Conservation (phyloP, 92 coral and sea anemone genomes). For the Scolanthus callimorphus region DNA sequence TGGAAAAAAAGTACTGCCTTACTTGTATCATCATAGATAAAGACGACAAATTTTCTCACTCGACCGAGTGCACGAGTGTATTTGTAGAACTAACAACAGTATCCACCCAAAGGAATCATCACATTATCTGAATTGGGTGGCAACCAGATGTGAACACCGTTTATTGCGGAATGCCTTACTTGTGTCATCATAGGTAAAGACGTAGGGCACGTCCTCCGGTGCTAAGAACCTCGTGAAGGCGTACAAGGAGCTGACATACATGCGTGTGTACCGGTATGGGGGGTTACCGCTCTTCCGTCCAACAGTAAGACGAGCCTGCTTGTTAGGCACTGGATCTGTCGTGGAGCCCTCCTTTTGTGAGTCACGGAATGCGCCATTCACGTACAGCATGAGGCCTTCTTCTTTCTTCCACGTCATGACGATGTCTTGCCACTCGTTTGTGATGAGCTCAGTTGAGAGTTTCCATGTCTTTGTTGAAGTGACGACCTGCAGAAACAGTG, state of each 20-base stretch:
- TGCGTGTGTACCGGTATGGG: constrained; percentile 87
- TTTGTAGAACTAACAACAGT: too few species aligned
- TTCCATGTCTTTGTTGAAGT: constrained; percentile 93
- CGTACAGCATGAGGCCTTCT: constrained; percentile 86
- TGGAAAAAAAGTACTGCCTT: too few species aligned
- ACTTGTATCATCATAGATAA: too few species aligned
- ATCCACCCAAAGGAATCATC: too few species aligned
- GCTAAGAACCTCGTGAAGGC: constrained; percentile 94
- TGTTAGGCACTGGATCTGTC: constrained; percentile 77
- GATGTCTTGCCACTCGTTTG: constrained; percentile 96
- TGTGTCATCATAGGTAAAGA: constrained; percentile 94
- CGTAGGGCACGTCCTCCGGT: constrained; percentile 96
- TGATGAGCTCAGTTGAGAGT: constrained; percentile 85
- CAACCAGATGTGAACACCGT: neutral
- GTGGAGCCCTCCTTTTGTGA: constrained; percentile 68
- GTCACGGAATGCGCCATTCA: constrained; percentile 99
- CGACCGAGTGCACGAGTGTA: too few species aligned
- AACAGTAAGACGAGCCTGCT: constrained; percentile 90
- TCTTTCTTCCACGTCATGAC: constrained; percentile 97
- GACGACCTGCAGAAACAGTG: too few species aligned
- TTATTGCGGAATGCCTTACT: constrained; percentile 28
- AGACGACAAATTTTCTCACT: too few species aligned
- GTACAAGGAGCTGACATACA: constrained; percentile 90
- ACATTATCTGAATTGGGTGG: too few species aligned
- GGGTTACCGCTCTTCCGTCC: constrained; percentile 94